These are phyloP conservation scores for Himalopsyche tibetana DNA, from an alignment of 2,888 invertebrate species.

Conservation along the genomic window DNA sequence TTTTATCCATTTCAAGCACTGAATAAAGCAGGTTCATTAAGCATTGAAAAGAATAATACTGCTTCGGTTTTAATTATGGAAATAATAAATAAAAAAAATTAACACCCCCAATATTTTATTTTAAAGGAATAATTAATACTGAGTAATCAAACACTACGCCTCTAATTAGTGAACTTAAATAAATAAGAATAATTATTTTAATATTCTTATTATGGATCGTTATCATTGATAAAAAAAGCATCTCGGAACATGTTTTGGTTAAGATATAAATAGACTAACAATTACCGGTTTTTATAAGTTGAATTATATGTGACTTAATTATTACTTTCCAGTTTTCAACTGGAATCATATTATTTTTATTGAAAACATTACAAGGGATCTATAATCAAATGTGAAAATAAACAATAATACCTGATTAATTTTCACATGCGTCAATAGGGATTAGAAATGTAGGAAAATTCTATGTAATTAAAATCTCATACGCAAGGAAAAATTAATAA, in stretches of 20 bases:
- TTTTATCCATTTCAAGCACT: conserved; percentile 8
- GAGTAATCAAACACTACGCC: conserved; percentile 9
- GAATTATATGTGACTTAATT: no score
- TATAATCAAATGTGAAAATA: no score
- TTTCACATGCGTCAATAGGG: background rate
- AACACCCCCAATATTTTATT: conserved; percentile 35
- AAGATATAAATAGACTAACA: no score
- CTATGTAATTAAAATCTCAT: background rate
- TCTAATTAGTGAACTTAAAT: conserved; percentile 1
- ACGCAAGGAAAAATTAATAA: conserved; percentile 28
- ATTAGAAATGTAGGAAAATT: conserved; percentile 14
- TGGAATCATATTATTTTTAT: no score
- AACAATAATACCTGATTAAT: conserved; percentile 5
- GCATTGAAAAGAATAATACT: background rate
- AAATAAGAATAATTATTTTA: background rate
- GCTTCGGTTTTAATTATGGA: conserved; percentile 24
- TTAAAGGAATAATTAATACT: conserved; percentile 10
- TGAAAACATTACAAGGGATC: no score
- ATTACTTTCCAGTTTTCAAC: no score
- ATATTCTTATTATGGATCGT: no score
- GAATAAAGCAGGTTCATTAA: background rate
- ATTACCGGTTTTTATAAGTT: no score
- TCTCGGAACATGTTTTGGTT: no score
- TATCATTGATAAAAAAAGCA: no score
- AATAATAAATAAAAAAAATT: conserved; percentile 23